Conservation (phyloP, 2,888 invertebrate genomes). For the Gasteruption jaculator region DNA sequence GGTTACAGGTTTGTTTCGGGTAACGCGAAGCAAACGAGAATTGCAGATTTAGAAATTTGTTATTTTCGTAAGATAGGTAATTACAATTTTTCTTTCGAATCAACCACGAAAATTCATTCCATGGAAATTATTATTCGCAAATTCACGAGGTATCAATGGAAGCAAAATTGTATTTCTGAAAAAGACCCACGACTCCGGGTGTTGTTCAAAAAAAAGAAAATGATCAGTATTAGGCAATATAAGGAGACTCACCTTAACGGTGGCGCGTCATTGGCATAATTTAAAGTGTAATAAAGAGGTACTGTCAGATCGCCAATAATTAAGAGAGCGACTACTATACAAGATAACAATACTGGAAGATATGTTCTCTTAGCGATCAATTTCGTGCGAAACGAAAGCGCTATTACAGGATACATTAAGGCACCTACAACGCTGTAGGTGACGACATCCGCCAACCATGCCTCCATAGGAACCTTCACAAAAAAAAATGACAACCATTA, state of each 20-base stretch:
- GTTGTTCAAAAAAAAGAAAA: too few species aligned
- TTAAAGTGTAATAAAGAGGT: slow-evolving; percentile 61
- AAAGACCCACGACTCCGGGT: background rate
- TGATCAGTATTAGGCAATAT: slow-evolving; percentile 7
- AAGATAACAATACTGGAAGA: slow-evolving; percentile 49
- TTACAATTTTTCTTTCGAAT: too few species aligned
- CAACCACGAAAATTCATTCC: too few species aligned
- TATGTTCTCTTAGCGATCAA: slow-evolving; percentile 44
- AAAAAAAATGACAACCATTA: slow-evolving; percentile 10
- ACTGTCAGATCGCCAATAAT: slow-evolving; percentile 61
- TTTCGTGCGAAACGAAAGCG: slow-evolving; percentile 53
- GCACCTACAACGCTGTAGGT: slow-evolving; percentile 50
- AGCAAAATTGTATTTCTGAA: slow-evolving; percentile 12
- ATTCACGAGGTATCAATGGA: too few species aligned
- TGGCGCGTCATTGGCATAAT: slow-evolving; percentile 28
- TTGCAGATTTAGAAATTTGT: too few species aligned
- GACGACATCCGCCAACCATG: slow-evolving; percentile 51
- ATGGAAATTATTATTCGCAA: too few species aligned
- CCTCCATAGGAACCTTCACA: slow-evolving; percentile 39
- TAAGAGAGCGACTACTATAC: slow-evolving; percentile 47
- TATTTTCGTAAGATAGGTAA: too few species aligned
- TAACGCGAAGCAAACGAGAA: too few species aligned
- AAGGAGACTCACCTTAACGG: slow-evolving; percentile 38
- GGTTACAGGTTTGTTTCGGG: too few species aligned
- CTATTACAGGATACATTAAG: slow-evolving; percentile 50